A percentile compares a stretch with the other conserved stretches of the same genome.
Conservation (phyloP, 1,140 invertebrate species). For the Homalodisca vitripennis region DNA sequence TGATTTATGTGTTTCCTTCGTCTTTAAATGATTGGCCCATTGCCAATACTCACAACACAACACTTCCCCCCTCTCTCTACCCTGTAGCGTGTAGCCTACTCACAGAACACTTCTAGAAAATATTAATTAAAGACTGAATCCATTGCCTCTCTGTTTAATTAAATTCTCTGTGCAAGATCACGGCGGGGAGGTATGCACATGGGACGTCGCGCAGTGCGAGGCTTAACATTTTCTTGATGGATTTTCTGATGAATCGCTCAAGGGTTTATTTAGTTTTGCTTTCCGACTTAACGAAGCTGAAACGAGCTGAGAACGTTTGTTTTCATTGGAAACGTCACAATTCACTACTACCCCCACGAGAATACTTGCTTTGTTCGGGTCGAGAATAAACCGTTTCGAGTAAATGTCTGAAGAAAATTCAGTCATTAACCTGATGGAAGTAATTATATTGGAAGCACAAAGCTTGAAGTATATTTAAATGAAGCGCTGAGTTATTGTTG, state of each 20-base stretch:
- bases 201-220: background rate
- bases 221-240: slow-evolving; percentile 17
- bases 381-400: no score
- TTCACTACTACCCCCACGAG: no score
- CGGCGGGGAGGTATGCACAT: background rate
- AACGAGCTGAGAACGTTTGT: no score
- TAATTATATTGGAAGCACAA: no score
- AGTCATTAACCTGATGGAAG: no score
- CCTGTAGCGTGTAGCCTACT: no score
- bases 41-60: background rate
- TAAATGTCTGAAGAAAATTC: no score
- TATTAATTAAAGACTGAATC: background rate
- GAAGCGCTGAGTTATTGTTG: no score
- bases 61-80: background rate
- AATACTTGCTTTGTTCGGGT: no score
- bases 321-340: no score
- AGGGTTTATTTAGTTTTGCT: slow-evolving; percentile 1
- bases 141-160: background rate
- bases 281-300: slow-evolving; percentile 13
- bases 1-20: slow-evolving; percentile 6
- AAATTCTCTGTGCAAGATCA: background rate
- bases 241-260: slow-evolving; percentile 14
- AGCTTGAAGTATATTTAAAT: no score
- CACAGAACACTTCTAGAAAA: background rate
- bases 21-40: slow-evolving; percentile 13